phyloP scores from a whole-genome alignment of 1,140 invertebrate species.

The Rhopalosiphum maidis region DNA sequence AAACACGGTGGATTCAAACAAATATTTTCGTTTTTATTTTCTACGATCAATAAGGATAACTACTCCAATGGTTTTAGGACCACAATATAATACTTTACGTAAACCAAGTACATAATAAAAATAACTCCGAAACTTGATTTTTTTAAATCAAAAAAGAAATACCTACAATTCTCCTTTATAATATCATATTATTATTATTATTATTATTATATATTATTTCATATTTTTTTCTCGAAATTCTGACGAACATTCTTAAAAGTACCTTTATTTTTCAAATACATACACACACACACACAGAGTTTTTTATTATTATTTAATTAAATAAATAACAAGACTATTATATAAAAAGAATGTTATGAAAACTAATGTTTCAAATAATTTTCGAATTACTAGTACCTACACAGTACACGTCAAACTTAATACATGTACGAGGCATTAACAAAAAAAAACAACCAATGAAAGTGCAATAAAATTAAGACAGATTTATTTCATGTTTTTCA shows the following conservation, averaged over 20 bases:
- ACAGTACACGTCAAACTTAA: neutral
- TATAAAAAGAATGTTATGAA: neutral
- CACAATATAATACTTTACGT: neutral
- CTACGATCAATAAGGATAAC: slow-evolving; percentile 1
- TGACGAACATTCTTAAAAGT: neutral
- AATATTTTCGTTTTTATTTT: slow-evolving; percentile 26
- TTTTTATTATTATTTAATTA: neutral
- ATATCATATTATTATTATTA: neutral
- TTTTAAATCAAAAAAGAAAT: neutral
- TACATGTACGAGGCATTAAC: neutral
- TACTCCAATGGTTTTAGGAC: neutral
- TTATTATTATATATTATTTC: neutral
- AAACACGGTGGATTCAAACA: neutral
- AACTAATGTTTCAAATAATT: neutral
- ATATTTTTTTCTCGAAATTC: neutral
- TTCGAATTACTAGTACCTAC: neutral
- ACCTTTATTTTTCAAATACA: neutral
- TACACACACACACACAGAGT: too few species aligned
- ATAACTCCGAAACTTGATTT: neutral
- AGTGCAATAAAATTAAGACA: neutral
- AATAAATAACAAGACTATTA: neutral
- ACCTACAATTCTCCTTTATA: neutral
- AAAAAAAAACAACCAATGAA: neutral
- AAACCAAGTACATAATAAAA: neutral
- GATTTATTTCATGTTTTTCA: neutral